Conservation (phyloP, 2,113 vertebrate genomes). For the Colossoma macropomum region DNA sequence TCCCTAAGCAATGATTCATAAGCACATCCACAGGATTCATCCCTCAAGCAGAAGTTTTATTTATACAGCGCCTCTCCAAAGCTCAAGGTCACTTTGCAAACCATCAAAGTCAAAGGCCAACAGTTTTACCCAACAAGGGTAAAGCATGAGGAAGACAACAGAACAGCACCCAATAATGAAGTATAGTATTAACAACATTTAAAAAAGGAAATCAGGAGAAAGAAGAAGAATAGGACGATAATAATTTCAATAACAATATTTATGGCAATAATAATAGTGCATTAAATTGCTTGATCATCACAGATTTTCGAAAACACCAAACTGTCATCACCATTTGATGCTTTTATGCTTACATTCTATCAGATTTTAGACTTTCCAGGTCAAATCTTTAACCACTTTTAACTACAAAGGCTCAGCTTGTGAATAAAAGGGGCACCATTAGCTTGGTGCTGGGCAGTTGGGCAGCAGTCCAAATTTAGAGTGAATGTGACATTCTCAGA, state of each 20-base stretch:
- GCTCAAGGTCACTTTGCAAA: background rate
- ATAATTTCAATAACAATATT: no score
- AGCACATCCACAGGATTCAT: background rate
- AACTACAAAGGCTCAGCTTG: background rate
- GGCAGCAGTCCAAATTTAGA: conserved; percentile 20
- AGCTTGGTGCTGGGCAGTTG: background rate
- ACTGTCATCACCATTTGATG: background rate
- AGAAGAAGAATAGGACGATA: no score
- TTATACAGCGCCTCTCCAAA: background rate
- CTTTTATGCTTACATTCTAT: background rate
- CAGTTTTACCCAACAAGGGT: background rate
- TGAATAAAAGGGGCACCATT: background rate
- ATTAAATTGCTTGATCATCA: background rate
- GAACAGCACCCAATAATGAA: background rate
- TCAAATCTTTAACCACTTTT: background rate
- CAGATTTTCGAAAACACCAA: no score
- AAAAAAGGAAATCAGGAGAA: no score
- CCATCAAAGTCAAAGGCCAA: background rate
- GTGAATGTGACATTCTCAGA: conserved; percentile 57
- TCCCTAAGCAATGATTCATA: conserved; percentile 26
- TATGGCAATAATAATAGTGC: background rate
- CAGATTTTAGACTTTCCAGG: background rate
- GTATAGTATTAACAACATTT: background rate
- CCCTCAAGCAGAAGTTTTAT: background rate
- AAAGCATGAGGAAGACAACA: background rate